Evolutionary conservation across 2,888 invertebrate species (phyloP), one percentile per base, ranked within the genome.

Genomic region (Melinopterus prodromus): DNA sequence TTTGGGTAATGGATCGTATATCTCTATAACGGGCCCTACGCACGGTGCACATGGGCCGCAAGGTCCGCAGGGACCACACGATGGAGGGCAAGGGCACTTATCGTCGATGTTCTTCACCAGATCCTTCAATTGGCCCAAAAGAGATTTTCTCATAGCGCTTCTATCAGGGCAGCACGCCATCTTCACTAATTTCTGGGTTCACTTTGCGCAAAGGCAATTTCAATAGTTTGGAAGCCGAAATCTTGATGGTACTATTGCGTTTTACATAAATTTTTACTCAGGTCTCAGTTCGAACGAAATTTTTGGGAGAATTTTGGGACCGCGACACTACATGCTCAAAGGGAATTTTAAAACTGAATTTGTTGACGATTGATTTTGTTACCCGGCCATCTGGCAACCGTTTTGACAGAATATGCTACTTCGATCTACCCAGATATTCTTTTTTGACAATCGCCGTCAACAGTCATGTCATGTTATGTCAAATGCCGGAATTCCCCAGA

Each of bases 1-100:
- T 87, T 90, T 91, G 85, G 91, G 91, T 82, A 91, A 82, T 89
- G 90, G 88, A 91, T 92, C 89, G 88, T 90, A 81, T 89, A 92
- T 84, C 91, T 92, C 81, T 90, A 92, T 83, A 89, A 89, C 80
- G 88, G 82, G 86, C 84, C 83, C 89, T 70, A 79, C 80, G 79
- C 80, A 85, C 16, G 91, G 91, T 6, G 87, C 87, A 83, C 91
- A 91, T 15, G 88, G 86, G 80, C 84, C 87, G 76, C 76, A 76
- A 70, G 80, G 80, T 71, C 71, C 77, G 71, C 81, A 81, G 9
- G 79, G 81, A 7, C 70, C 15, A 72, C 80, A 78, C 14, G 74
- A 35, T 3, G 91, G 90, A 6, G 87, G 87, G 83, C 91, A 91
- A 16, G 88, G 86, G 77, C 78, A 78, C 82, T 86, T 86, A 9